These are phyloP conservation scores for Nomada hirtipes DNA, from an alignment of 2,888 invertebrate genomes.

Conservation along the genomic window DNA sequence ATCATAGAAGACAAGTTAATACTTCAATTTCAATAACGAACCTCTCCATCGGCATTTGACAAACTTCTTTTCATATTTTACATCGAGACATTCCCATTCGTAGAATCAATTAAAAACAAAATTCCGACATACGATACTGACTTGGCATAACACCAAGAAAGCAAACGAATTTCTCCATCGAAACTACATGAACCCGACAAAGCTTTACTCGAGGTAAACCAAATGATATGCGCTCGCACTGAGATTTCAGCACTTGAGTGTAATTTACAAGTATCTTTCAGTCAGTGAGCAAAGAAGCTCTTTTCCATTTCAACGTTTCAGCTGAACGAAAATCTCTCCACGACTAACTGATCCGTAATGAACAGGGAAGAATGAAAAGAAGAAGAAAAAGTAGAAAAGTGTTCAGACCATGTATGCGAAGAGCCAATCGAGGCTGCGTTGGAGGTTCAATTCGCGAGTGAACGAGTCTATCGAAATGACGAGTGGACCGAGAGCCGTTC, in stretches of 20 bases:
- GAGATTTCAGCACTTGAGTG: neutral
- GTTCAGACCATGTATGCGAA: neutral
- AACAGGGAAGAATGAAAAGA: neutral
- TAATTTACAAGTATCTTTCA: neutral
- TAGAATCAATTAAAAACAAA: neutral
- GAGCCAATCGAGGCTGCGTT: neutral
- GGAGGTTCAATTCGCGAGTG: neutral
- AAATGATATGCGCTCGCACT: neutral
- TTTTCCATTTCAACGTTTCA: neutral
- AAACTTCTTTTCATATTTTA: neutral
- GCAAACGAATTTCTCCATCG: neutral
- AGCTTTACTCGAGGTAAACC: neutral
- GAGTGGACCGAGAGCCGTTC: conserved; percentile 3
- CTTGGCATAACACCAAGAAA: neutral
- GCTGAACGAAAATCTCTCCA: neutral
- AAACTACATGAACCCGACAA: neutral
- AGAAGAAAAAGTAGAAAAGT: neutral
- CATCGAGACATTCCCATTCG: neutral
- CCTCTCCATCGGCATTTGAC: neutral
- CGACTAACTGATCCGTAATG: neutral
- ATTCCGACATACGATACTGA: too few relatives aligned
- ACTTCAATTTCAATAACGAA: neutral
- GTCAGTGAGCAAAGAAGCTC: neutral
- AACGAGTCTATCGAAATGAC: conserved; percentile 13
- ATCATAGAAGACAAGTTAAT: neutral